A percentile compares a stretch with the other conserved stretches of the same genome.
Evolutionary conservation across 2,113 vertebrate species (phyloP).

Genomic region (Heloderma charlesbogerti): DNA sequence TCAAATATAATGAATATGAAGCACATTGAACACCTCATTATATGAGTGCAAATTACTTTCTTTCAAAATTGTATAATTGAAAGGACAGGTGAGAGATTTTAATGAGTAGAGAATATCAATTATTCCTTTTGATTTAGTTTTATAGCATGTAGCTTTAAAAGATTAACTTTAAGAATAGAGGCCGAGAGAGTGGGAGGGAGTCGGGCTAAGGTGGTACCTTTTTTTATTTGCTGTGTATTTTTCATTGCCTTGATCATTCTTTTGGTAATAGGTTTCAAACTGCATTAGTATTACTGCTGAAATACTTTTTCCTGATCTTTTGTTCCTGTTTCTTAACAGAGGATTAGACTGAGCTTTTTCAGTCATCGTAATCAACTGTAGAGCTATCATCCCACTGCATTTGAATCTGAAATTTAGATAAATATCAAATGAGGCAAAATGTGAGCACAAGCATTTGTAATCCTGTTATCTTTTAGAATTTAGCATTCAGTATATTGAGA

Average conservation of each 20-base stretch:
- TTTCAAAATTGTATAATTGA: neutral
- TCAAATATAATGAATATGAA: neutral
- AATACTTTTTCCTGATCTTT: conserved; percentile 2
- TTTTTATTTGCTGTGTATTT: neutral
- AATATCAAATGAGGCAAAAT: neutral
- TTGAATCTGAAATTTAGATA: neutral
- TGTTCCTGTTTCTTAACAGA: neutral
- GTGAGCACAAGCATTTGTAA: neutral
- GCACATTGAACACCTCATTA: neutral
- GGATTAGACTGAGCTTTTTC: conserved; percentile 4
- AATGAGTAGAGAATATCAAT: neutral
- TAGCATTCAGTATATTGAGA: neutral
- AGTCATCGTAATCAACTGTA: neutral
- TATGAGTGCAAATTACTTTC: neutral
- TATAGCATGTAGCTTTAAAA: neutral
- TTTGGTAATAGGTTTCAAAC: neutral
- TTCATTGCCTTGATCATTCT: neutral
- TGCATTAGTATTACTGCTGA: neutral
- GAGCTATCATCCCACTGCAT: neutral
- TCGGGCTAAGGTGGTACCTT: neutral
- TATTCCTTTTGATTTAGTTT: neutral
- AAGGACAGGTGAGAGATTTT: neutral
- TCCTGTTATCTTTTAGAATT: neutral
- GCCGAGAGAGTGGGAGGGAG: neutral
- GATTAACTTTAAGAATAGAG: neutral